phyloP scores from a whole-genome alignment of 2,113 vertebrate species.

The Melanerpes aurifrons region DNA sequence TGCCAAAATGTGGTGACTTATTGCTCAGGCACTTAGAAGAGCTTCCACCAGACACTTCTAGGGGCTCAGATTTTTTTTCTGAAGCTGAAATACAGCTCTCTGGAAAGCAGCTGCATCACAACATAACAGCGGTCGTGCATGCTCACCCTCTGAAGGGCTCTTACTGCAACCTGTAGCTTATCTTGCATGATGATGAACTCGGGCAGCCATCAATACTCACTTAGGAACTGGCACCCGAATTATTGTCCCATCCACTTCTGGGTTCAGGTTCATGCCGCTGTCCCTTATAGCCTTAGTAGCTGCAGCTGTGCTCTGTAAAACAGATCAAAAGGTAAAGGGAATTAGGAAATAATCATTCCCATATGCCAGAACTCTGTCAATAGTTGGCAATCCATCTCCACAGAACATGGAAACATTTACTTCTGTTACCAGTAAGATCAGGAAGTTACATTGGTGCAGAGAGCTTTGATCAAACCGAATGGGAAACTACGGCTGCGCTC shows the following conservation, averaged over 20 bases:
- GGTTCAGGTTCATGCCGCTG: constrained; percentile 97
- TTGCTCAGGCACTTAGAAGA: background rate
- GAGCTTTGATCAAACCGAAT: constrained; percentile 85
- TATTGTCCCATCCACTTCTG: constrained; percentile 90
- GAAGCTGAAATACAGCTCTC: background rate
- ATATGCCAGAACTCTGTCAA: constrained; percentile 82
- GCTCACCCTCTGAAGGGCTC: background rate
- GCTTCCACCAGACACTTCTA: background rate
- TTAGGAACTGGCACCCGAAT: constrained; percentile 93
- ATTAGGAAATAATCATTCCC: constrained; percentile 89
- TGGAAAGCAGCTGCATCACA: background rate
- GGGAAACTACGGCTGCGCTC: constrained; percentile 74
- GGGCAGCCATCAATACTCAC: constrained; percentile 78
- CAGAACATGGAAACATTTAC: constrained; percentile 88
- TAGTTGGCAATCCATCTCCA: constrained; percentile 82
- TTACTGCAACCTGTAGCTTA: background rate
- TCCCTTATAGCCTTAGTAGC: constrained; percentile 90
- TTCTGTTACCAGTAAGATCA: constrained; percentile 83
- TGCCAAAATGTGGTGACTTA: background rate
- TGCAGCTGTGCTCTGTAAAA: constrained; percentile 88
- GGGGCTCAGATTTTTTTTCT: background rate
- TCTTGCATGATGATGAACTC: background rate
- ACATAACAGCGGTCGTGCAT: accelerated
- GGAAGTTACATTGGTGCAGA: constrained; percentile 81
- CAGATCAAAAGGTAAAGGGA: constrained; percentile 82